Evolutionary conservation across 30 jellyfish, hydroid and myxozoan genomes (phyloP).

Genomic region (Rhopilema esculentum): DNA sequence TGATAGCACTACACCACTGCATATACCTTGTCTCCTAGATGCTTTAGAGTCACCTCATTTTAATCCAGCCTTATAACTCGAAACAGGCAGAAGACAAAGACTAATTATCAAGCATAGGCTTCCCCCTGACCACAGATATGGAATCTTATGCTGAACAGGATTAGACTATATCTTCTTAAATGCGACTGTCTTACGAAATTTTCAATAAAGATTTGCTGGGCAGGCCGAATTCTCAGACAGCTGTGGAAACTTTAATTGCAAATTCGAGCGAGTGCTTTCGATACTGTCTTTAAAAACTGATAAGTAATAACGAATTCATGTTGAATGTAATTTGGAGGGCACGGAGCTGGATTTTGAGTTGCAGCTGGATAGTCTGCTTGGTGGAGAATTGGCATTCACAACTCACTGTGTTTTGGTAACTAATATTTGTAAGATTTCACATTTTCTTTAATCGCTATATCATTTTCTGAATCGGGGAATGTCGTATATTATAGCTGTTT

Average conservation of each 20-base stretch:
- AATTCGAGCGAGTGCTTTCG: not conserved
- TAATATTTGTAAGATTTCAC: not conserved
- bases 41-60: too few species aligned
- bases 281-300: too few species aligned
- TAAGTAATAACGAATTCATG: not conserved
- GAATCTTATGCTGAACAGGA: not conserved
- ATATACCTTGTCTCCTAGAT: too few species aligned
- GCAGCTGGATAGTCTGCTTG: too few species aligned
- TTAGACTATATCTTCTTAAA: not conserved
- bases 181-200: not conserved
- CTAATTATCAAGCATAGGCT: not conserved
- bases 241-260: not conserved
- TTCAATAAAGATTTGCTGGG: not conserved
- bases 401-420: not conserved
- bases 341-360: not conserved
- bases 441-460: not conserved
- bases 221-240: not conserved
- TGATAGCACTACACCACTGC: too few species aligned
- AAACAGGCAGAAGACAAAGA: too few species aligned
- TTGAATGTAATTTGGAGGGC: not conserved
- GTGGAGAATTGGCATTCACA: too few species aligned
- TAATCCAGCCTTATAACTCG: too few species aligned
- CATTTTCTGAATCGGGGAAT: not conserved
- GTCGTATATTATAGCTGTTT: not conserved
- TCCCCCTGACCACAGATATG: not conserved